These are phyloP conservation scores for Choloepus hoffmanni DNA, from an alignment of 2,113 vertebrate genomes.

Conservation along the genomic window DNA sequence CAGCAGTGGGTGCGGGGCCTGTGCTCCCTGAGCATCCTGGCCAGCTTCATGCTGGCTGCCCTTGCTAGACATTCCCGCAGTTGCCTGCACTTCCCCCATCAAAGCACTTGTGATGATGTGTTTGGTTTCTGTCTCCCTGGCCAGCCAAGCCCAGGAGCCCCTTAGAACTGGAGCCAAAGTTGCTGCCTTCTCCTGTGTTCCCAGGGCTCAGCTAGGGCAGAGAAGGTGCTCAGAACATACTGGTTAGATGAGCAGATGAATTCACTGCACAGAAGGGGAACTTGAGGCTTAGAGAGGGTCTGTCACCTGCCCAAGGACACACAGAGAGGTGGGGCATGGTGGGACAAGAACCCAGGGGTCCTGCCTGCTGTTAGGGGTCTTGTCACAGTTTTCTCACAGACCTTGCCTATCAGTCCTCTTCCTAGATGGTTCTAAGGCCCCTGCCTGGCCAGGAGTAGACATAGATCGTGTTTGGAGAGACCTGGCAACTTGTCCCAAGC, in stretches of 20 bases:
- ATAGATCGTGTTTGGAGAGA: neutral
- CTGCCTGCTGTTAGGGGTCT: neutral
- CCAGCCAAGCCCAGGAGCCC: constrained; percentile 57
- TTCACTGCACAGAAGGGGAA: neutral
- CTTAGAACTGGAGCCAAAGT: constrained; percentile 45
- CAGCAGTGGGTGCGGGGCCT: constrained; percentile 12
- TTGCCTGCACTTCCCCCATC: constrained; percentile 73
- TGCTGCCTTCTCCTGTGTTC: constrained; percentile 44
- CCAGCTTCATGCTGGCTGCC: constrained; percentile 66
- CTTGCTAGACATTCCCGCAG: constrained; percentile 64
- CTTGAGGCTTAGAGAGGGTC: neutral
- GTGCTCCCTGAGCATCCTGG: constrained; percentile 59
- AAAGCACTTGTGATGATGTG: constrained; percentile 63
- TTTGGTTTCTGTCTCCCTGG: constrained; percentile 48
- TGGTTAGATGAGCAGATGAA: neutral
- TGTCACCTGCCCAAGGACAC: constrained; percentile 66
- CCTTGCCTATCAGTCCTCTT: neutral
- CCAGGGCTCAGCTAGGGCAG: constrained; percentile 17
- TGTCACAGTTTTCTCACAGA: too few species aligned
- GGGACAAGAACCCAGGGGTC: neutral
- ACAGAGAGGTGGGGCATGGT: neutral
- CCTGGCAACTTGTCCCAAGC: neutral
- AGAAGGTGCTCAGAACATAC: constrained; percentile 13
- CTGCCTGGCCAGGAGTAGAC: neutral
- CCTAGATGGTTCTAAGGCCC: neutral